Conservation (phyloP, 2,888 invertebrate species). For the Mactromeris polynyma region DNA sequence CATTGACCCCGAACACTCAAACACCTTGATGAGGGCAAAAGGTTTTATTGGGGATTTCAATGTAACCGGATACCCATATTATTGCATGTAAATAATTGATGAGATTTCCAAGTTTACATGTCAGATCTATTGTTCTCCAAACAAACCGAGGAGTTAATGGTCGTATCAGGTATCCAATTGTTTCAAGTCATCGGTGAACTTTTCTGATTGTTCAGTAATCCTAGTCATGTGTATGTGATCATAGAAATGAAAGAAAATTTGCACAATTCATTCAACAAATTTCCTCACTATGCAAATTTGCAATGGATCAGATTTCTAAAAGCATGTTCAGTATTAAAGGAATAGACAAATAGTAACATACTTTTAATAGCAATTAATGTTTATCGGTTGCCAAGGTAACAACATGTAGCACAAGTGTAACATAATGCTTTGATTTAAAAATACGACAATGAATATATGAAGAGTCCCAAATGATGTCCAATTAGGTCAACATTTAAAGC, state of each 20-base stretch:
- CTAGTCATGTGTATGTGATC: background rate
- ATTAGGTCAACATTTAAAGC: background rate
- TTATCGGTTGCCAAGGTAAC: background rate
- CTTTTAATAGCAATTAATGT: background rate
- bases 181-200: background rate
- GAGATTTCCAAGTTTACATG: background rate
- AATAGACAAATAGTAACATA: background rate
- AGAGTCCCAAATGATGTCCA: background rate
- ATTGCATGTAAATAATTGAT: slow-evolving; percentile 5
- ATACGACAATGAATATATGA: background rate
- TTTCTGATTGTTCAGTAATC: background rate
- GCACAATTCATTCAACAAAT: background rate
- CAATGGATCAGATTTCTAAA: background rate
- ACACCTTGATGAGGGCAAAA: background rate
- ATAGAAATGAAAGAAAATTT: background rate
- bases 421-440: background rate
- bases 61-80: background rate
- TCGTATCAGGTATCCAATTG: background rate
- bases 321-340: background rate
- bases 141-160: slow-evolving; percentile 10
- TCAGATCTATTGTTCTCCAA: background rate
- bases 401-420: background rate
- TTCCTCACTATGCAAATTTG: slow-evolving; percentile 4
- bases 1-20: background rate
- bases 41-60: background rate